phyloP scores from a whole-genome alignment of 2,888 invertebrate species.

The Hyalella azteca region DNA sequence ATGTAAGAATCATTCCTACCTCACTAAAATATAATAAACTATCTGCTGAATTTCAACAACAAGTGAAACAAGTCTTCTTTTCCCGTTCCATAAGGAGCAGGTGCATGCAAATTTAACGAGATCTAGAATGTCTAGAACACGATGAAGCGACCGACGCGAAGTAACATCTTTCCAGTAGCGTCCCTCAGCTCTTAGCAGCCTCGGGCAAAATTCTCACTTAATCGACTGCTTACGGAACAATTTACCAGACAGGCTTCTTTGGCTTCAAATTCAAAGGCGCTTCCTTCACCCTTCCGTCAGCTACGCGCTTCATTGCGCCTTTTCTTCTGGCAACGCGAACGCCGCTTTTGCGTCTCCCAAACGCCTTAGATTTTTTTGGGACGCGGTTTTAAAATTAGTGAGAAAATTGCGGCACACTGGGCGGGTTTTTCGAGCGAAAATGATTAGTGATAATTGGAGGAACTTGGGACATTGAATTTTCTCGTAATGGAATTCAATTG shows the following conservation, averaged over 20 bases:
- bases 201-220: slow-evolving; percentile 20
- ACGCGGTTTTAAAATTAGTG: neutral
- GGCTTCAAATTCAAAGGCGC: slow-evolving; percentile 8
- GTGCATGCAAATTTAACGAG: slow-evolving; percentile 3
- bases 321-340: neutral
- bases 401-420: neutral
- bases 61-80: too few relatives aligned
- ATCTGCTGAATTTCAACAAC: too few relatives aligned
- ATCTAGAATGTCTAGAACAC: too few relatives aligned
- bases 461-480: too few relatives aligned
- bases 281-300: neutral
- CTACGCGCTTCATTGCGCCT: slow-evolving; percentile 18
- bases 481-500: too few relatives aligned
- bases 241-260: slow-evolving; percentile 23
- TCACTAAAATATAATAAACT: too few relatives aligned
- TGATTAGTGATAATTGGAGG: too few relatives aligned
- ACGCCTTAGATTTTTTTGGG: neutral
- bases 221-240: slow-evolving; percentile 27
- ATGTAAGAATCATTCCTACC: too few relatives aligned
- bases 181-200: neutral
- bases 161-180: neutral
- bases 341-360: neutral
- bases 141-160: too few relatives aligned
- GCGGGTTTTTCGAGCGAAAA: too few relatives aligned
- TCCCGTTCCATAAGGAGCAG: too few relatives aligned